These are phyloP conservation scores for Nothoprocta perdicaria DNA, from an alignment of 2,113 vertebrate genomes.

Conservation along the genomic window DNA sequence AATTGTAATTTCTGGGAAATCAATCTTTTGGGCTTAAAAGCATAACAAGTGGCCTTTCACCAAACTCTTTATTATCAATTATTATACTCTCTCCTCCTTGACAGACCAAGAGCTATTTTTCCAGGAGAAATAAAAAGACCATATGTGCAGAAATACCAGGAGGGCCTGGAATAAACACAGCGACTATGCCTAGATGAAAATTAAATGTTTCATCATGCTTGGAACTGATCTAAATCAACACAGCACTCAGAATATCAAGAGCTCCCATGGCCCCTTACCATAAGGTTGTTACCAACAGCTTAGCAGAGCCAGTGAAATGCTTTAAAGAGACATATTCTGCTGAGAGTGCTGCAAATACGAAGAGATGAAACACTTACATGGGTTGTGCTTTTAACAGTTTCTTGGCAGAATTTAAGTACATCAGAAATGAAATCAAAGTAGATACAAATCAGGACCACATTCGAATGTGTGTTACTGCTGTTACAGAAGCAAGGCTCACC, in stretches of 20 bases:
- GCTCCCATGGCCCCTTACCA: neutral
- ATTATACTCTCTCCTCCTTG: neutral
- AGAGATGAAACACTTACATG: neutral
- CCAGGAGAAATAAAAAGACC: neutral
- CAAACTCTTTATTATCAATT: conserved; percentile 1
- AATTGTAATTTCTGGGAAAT: neutral
- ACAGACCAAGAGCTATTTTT: conserved; percentile 13
- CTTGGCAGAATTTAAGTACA: neutral
- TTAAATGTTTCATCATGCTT: neutral
- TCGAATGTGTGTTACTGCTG: neutral
- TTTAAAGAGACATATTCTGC: neutral
- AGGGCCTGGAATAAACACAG: conserved; percentile 4
- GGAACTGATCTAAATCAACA: conserved; percentile 28
- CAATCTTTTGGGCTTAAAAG: neutral
- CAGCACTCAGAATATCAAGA: conserved; percentile 8
- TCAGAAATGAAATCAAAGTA: neutral
- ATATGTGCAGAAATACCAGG: conserved; percentile 31
- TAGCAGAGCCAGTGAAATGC: neutral
- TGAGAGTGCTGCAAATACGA: neutral
- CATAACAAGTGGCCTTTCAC: neutral
- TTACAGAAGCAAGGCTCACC: neutral
- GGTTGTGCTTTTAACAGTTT: neutral
- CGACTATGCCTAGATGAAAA: neutral
- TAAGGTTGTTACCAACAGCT: neutral
- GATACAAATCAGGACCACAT: neutral